phyloP scores from a whole-genome alignment of 2,888 invertebrate genomes.

The Andrena bicolor region DNA sequence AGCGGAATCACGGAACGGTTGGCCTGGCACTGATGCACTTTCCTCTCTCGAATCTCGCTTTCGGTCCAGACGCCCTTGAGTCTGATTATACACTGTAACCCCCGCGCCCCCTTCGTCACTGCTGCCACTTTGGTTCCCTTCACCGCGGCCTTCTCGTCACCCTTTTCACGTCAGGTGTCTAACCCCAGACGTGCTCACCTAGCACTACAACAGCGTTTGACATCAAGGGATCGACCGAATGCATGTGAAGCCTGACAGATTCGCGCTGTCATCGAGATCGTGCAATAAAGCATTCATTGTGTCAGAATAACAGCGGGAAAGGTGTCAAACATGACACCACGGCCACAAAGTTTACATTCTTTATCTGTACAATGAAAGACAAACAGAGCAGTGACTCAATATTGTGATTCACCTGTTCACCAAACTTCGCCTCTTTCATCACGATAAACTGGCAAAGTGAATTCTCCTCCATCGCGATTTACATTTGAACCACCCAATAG shows the following conservation, averaged over 20 bases:
- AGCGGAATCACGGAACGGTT: conserved; percentile 71
- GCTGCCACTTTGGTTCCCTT: conserved; percentile 50
- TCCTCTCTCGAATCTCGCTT: conserved; percentile 73
- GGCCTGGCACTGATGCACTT: conserved; percentile 73
- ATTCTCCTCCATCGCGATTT: too few species aligned
- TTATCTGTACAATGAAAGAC: too few species aligned
- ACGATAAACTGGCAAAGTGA: too few species aligned
- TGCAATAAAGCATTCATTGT: neutral
- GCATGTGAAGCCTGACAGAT: conserved; percentile 42
- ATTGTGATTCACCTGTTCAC: too few species aligned
- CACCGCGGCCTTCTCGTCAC: conserved; percentile 60
- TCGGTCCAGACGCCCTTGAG: conserved; percentile 82
- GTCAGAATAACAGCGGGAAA: neutral
- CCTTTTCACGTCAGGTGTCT: conserved; percentile 68
- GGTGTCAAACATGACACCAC: neutral
- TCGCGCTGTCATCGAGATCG: conserved; percentile 9
- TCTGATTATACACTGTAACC: conserved; percentile 79
- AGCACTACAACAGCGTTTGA: conserved; percentile 35
- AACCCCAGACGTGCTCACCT: conserved; percentile 44
- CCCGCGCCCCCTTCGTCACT: conserved; percentile 51
- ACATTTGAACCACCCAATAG: too few species aligned
- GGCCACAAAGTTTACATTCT: too few species aligned
- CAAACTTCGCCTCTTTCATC: too few species aligned
- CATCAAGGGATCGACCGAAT: conserved; percentile 33
- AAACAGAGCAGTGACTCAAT: too few species aligned